A percentile compares a stretch with the other conserved stretches of the same genome.
Evolutionary conservation across 2,797 vertebrate species (phyloP).

Genomic region (Streptopelia turtur): DNA sequence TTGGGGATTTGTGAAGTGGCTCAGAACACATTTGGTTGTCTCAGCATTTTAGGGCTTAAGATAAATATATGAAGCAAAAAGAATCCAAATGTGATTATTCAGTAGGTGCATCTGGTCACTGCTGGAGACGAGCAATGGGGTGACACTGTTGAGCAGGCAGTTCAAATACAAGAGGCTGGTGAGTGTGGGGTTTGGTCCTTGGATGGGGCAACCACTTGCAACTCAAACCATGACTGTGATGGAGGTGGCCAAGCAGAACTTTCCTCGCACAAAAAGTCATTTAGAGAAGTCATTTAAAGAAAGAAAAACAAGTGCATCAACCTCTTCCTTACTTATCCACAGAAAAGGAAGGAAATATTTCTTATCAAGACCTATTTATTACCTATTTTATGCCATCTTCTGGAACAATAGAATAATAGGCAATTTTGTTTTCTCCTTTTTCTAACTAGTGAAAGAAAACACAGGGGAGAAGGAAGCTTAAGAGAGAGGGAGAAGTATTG

Average conservation of each 20-base stretch:
- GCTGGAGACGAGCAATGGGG: background rate
- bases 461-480: background rate
- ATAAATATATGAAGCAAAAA: slow-evolving; percentile 50
- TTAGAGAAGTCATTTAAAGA: no score
- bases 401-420: background rate
- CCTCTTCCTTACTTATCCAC: background rate
- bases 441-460: background rate
- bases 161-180: background rate
- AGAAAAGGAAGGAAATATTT: background rate
- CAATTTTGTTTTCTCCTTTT: background rate
- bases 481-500: background rate
- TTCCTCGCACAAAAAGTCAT: background rate
- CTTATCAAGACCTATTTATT: background rate
- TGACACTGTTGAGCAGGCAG: background rate
- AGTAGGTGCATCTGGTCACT: background rate
- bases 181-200: background rate
- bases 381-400: background rate
- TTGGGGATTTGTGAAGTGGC: background rate
- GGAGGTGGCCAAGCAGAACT: background rate
- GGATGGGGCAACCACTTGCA: background rate
- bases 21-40: slow-evolving; percentile 6
- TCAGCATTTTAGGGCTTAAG: slow-evolving; percentile 19
- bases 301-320: background rate
- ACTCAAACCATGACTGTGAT: background rate
- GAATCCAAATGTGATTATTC: slow-evolving; percentile 2